phyloP scores from a whole-genome alignment of 2,888 invertebrate species.

The Drosophila paramelanica region DNA sequence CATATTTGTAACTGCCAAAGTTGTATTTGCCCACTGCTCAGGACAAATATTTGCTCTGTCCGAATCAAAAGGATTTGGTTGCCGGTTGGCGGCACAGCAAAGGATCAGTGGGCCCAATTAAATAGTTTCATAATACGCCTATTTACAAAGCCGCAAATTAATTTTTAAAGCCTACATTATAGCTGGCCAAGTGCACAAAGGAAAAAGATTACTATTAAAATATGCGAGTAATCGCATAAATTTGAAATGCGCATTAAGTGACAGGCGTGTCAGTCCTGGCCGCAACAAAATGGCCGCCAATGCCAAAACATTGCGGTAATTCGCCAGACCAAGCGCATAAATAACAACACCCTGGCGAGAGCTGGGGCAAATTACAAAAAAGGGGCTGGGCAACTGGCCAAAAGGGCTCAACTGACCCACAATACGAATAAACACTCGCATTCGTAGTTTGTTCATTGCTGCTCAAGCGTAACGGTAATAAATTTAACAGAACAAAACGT shows the following conservation, averaged over 20 bases:
- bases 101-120: constrained; percentile 53
- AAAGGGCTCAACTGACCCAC: constrained; percentile 28
- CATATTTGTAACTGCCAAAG: constrained; percentile 16
- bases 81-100: constrained; percentile 3
- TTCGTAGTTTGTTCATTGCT: constrained; percentile 33
- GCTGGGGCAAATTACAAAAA: not conserved
- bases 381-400: constrained; percentile 11
- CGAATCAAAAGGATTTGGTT: constrained; percentile 49
- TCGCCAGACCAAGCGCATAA: constrained; percentile 51
- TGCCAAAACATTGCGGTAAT: constrained; percentile 75
- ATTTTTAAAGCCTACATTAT: constrained; percentile 19
- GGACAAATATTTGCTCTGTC: constrained; percentile 45
- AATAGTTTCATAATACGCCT: constrained; percentile 30
- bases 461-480: constrained; percentile 71
- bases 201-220: constrained; percentile 15
- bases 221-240: constrained; percentile 24
- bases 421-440: constrained; percentile 1
- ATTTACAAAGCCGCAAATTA: constrained; percentile 26
- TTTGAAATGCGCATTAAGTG: constrained; percentile 47
- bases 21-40: constrained; percentile 36
- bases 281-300: constrained; percentile 74
- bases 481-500: constrained; percentile 60
- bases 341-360: constrained; percentile 31
- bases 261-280: constrained; percentile 69
- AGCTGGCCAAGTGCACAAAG: not conserved